phyloP scores from a whole-genome alignment of 2,797 vertebrate species.

The Trichosurus vulpecula region DNA sequence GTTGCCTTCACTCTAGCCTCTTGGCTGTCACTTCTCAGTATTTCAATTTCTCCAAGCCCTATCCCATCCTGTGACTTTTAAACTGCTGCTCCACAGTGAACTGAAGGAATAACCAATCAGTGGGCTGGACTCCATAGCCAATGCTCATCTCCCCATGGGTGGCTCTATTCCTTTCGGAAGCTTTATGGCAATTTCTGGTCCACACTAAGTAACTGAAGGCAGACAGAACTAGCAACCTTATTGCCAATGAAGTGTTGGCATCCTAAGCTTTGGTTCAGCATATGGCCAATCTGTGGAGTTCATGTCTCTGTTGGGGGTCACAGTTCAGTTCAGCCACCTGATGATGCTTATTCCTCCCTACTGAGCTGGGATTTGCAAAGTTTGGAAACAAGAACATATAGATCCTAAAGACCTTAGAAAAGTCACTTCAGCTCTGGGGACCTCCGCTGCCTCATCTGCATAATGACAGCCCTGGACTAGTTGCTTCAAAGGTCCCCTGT shows the following conservation, averaged over 20 bases:
- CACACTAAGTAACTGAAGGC: neutral
- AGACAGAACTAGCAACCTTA: neutral
- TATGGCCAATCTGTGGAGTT: neutral
- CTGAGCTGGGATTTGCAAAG: neutral
- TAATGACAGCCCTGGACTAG: neutral
- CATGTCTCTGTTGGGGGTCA: neutral
- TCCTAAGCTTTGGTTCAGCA: neutral
- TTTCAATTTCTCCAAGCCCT: neutral
- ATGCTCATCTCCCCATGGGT: neutral
- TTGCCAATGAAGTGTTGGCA: neutral
- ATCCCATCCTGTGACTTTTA: neutral
- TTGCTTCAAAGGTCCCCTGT: neutral
- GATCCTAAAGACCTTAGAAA: neutral
- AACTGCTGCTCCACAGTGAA: neutral
- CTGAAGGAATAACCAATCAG: neutral
- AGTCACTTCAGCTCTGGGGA: neutral
- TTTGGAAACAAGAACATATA: neutral
- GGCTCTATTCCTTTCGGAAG: neutral
- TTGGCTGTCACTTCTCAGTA: neutral
- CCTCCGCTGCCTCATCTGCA: neutral
- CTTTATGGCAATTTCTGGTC: neutral
- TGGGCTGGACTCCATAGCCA: neutral
- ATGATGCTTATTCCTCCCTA: neutral
- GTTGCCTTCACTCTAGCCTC: neutral
- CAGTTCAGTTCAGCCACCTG: neutral